Percentiles rank a stretch among this genome's conserved stretches.
phyloP scores from a whole-genome alignment of 2,888 invertebrate genomes.

The Silvanus unidentatus region DNA sequence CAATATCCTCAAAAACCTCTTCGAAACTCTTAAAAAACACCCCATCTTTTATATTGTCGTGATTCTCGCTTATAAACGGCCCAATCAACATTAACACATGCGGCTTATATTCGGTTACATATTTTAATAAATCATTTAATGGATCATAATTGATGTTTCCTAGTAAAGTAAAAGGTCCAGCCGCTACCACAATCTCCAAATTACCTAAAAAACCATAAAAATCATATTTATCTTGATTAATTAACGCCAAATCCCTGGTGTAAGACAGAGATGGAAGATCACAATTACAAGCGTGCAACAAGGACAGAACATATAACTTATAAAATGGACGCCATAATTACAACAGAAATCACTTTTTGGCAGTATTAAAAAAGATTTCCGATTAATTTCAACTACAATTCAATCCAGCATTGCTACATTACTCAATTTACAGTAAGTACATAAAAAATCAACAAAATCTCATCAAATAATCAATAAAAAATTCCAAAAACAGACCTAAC shows the following conservation, averaged over 20 bases:
- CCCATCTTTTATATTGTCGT: slow-evolving; percentile 57
- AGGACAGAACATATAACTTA: no score
- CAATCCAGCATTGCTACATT: neutral
- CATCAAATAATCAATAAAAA: neutral
- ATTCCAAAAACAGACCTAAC: slow-evolving; percentile 3
- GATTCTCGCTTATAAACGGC: slow-evolving; percentile 65
- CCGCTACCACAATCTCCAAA: slow-evolving; percentile 66
- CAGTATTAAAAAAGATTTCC: neutral
- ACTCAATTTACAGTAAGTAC: neutral
- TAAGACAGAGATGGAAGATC: slow-evolving; percentile 4
- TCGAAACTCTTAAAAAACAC: slow-evolving; percentile 63
- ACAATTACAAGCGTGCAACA: no score
- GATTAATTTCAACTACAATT: neutral
- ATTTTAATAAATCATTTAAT: slow-evolving; percentile 65
- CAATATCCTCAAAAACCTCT: slow-evolving; percentile 65
- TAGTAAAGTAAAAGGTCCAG: slow-evolving; percentile 78
- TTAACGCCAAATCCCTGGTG: no score
- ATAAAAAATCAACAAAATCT: neutral
- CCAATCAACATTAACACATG: slow-evolving; percentile 78
- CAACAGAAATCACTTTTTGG: neutral
- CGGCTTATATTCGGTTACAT: slow-evolving; percentile 63
- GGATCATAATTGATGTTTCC: slow-evolving; percentile 77
- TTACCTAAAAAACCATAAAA: slow-evolving; percentile 17
- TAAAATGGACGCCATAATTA: neutral
- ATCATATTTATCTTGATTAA: neutral